Percentiles rank a stretch among this genome's conserved stretches.
Evolutionary conservation across 2,888 invertebrate species (phyloP).

Genomic region (Phalera bucephala): DNA sequence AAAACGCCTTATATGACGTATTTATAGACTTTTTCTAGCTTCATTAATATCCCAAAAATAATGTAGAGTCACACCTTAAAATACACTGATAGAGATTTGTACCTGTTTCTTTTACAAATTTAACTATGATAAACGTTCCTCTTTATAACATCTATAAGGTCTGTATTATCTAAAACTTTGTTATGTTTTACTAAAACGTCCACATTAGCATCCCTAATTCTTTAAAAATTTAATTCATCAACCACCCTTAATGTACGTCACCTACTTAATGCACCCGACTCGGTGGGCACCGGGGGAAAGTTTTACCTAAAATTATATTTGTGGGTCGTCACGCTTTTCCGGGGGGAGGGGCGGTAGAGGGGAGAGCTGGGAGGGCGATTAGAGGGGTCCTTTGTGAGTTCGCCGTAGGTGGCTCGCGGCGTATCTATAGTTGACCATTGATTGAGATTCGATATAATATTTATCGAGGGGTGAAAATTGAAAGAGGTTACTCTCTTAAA

Average conservation of each 20-base stretch:
- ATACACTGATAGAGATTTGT: too few species aligned
- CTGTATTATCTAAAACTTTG: too few species aligned
- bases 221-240: conserved; percentile 35
- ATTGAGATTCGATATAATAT: conserved; percentile 33
- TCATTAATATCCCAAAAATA: too few species aligned
- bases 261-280: conserved; percentile 65
- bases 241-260: conserved; percentile 37
- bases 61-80: too few species aligned
- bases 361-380: conserved; percentile 60
- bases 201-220: not conserved
- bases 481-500: too few species aligned
- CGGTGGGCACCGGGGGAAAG: conserved; percentile 70
- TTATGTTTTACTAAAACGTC: not conserved
- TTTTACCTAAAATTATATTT: conserved; percentile 82
- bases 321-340: conserved; percentile 83
- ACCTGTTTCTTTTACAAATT: too few species aligned
- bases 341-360: conserved; percentile 42
- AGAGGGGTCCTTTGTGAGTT: conserved; percentile 72
- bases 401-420: conserved; percentile 57
- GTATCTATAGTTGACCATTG: conserved; percentile 57
- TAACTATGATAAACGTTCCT: too few species aligned
- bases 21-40: too few species aligned
- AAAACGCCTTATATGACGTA: too few species aligned
- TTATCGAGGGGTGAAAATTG: too few species aligned
- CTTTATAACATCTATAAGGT: too few species aligned